These are phyloP conservation scores for Parazoanthus swiftii DNA, from an alignment of 92 coral and sea anemone species.

Conservation along the genomic window DNA sequence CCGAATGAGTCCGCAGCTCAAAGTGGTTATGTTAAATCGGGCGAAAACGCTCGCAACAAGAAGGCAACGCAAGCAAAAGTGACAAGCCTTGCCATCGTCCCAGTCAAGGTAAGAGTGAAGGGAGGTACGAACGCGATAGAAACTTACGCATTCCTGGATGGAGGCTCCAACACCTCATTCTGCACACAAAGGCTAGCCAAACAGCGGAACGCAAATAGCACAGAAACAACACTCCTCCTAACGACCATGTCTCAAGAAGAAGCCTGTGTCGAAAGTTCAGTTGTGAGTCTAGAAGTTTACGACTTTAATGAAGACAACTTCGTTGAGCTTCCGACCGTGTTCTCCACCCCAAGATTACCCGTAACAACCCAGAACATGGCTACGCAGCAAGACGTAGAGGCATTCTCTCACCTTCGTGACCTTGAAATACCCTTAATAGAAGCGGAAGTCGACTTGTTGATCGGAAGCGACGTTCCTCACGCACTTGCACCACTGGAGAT, in stretches of 20 bases:
- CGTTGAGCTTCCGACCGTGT: background rate
- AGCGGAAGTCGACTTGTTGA: slow-evolving; percentile 46
- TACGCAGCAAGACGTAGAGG: background rate
- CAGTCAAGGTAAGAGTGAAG: slow-evolving; percentile 35
- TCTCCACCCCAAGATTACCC: background rate
- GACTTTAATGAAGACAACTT: background rate
- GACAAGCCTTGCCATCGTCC: slow-evolving; percentile 34
- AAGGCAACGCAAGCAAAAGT: background rate
- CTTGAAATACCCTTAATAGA: background rate
- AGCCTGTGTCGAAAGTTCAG: background rate
- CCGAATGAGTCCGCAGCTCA: background rate
- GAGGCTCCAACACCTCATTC: slow-evolving; percentile 32
- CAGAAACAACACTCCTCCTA: slow-evolving; percentile 16
- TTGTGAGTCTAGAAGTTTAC: background rate
- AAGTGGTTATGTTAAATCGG: slow-evolving; percentile 27
- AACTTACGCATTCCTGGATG: slow-evolving; percentile 37
- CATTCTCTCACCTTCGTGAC: background rate
- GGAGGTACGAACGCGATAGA: slow-evolving; percentile 12
- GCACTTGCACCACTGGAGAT: slow-evolving; percentile 46
- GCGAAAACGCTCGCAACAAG: background rate
- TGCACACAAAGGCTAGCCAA: slow-evolving; percentile 18
- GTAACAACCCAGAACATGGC: background rate
- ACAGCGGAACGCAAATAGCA: background rate
- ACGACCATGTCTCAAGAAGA: slow-evolving; percentile 27
- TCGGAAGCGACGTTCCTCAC: slow-evolving; percentile 44